Conservation (phyloP, 2,888 invertebrate species). For the Pegoplata infirma region DNA sequence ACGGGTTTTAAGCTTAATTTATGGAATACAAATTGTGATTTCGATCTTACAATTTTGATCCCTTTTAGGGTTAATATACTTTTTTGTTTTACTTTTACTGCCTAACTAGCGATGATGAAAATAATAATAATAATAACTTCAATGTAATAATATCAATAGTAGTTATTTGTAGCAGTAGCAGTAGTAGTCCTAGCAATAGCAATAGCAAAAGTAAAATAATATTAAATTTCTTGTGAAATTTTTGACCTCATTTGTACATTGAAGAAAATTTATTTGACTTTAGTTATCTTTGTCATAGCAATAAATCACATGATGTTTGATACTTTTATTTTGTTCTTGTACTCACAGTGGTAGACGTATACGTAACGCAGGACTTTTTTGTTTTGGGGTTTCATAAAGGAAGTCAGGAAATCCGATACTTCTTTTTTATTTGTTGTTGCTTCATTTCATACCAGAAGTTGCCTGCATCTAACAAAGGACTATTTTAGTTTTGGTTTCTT, state of each 20-base stretch:
- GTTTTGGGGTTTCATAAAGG: neutral
- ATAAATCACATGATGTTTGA: slow-evolving; percentile 35
- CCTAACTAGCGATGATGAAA: neutral
- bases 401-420: neutral
- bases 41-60: too few relatives aligned
- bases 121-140: too few relatives aligned
- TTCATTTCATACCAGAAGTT: neutral
- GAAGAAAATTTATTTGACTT: slow-evolving; percentile 25
- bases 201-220: neutral
- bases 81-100: too few relatives aligned
- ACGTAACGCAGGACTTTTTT: neutral
- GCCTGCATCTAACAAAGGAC: neutral
- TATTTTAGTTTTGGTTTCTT: neutral
- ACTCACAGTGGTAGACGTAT: neutral
- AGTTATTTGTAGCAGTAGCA: neutral
- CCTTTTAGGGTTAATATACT: neutral
- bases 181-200: neutral
- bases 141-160: neutral
- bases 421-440: too few relatives aligned
- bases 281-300: slow-evolving; percentile 23
- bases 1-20: too few relatives aligned
- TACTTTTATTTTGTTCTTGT: neutral
- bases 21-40: too few relatives aligned
- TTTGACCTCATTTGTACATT: slow-evolving; percentile 19
- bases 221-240: slow-evolving; percentile 1